Evolutionary conservation across 2,888 invertebrate species (phyloP), one percentile per base, ranked within the genome.

Genomic region (Pristionchus maxplancki): DNA sequence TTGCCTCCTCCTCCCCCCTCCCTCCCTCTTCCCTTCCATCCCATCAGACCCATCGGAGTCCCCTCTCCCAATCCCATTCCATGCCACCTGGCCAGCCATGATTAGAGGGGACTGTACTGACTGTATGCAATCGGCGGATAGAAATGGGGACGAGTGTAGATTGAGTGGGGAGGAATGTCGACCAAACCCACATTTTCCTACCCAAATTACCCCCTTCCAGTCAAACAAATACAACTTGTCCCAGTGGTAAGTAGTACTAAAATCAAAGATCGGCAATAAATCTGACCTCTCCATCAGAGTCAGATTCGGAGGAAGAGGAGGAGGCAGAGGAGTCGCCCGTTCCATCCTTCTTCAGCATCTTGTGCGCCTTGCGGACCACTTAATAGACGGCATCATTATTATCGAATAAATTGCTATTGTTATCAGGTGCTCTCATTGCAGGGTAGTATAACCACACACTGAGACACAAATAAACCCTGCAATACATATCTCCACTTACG

Each of bases 41-140:
- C 50, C 82, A 50, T 53, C 82, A 83, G 82, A 83, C 82, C 82
- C 53, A 83, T 83, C 82, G 82, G 82, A 83, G 82, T 24, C 81
- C n/a, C 81, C 44, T 5, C 37, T 4, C 20, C 44, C 81, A 37
- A 50, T 81, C 81, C 34, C 82, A 44, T 53, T 53, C 40, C 44
- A 40, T 78, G 44, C 78, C 78, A 78, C 78, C 78, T 78, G 78
- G 44, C 78, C 6, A 20, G 44, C 53, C 78, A 78, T 78, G 78
- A 78, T 78, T 78, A 78, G 78, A 78, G 78, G 28, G 78, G n/a
- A 78, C 24, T 44, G 78, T 3, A 37, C 37, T 71, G 64, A 64
- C 34, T 71, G 71, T 58, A 58, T 34, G 31, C 34, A 67, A 37
- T 71, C 3, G 71, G 15, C 13, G 81, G 37, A 50, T 53, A 17